These are phyloP conservation scores for Mimumesa dahlbomi DNA, from an alignment of 2,888 invertebrate genomes.

Conservation along the genomic window DNA sequence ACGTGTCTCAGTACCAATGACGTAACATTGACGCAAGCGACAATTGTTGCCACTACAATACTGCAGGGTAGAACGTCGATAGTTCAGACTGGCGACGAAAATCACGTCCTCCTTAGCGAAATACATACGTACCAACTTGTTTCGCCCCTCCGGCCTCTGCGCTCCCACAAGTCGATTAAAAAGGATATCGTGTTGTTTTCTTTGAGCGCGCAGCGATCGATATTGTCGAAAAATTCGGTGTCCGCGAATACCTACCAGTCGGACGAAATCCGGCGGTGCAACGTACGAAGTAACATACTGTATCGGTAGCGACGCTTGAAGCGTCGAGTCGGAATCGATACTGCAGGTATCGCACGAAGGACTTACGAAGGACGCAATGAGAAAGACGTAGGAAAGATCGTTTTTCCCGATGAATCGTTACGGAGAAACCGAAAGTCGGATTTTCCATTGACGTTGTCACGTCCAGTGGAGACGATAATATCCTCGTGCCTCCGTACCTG, in stretches of 20 bases:
- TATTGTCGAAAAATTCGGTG: too few species aligned
- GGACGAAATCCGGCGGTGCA: too few species aligned
- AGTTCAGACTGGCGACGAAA: conserved; percentile 45
- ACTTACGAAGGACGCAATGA: too few species aligned
- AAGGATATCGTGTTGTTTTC: too few species aligned
- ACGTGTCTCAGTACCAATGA: conserved; percentile 62
- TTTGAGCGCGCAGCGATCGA: too few species aligned
- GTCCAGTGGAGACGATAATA: background rate
- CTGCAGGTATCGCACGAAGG: too few species aligned
- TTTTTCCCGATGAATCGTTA: background rate
- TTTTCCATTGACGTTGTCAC: conserved; percentile 3
- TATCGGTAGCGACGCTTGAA: too few species aligned
- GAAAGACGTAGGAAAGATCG: background rate
- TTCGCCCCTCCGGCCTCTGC: too few species aligned
- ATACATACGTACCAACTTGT: too few species aligned
- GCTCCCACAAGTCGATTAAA: too few species aligned
- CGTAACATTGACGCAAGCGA: conserved; percentile 75
- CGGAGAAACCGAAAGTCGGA: background rate
- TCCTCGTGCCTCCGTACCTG: background rate
- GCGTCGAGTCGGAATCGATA: too few species aligned
- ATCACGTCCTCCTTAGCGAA: conserved; percentile 28
- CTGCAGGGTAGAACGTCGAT: conserved; percentile 60
- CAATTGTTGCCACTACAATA: conserved; percentile 74
- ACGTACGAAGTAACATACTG: too few species aligned
- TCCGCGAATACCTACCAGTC: background rate